Evolutionary conservation across 2,888 invertebrate genomes (phyloP), one percentile per base, ranked within the genome.

Genomic region (Erebia epiphron): DNA sequence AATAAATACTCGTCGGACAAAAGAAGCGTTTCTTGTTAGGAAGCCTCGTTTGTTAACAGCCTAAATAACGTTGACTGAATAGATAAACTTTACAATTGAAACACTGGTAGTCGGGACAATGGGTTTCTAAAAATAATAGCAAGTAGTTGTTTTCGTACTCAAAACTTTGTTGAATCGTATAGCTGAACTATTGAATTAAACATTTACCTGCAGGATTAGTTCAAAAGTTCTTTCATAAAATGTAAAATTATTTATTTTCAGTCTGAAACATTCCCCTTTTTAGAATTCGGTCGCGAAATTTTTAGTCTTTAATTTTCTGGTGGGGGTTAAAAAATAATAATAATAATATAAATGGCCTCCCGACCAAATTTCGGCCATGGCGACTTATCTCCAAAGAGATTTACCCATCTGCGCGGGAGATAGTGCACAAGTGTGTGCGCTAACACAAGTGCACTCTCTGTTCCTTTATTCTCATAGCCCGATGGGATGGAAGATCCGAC

Each of bases 41-140:
- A 7, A 61, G 43, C 18, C 61, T 46, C 61, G 43, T 43, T 49
- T 62, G 21, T 21, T 8, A 18, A 21, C 49, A 14, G 21, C 62
- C 62, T 62, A 49, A 62, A 46, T 49, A 62, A 49, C 62, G 43
- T 43, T 43, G 49, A 62, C 46, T 49, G 62, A 62, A 62, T 62
- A 62, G 62, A 62, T 62, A 62, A 62, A 62, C 62, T 62, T 62
- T 49, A 49, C 62, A 62, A 62, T 62, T 62, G 62, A 62, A 62
- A 62, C 49, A 18, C 62, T 62, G 49, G 62, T 16, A 43, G 43
- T 13, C 13, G 46, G 49, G 21, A 43, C 61, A 61, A 18, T 43
- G n/a, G 61, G 11, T 43, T 62, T 21, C 46, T 21, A 21, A 62
- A 49, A 62, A 62, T 62, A 62, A 46, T 21, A 46, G 18, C 54